Conservation (phyloP, 2,113 vertebrate species). For the Rhea americana region DNA sequence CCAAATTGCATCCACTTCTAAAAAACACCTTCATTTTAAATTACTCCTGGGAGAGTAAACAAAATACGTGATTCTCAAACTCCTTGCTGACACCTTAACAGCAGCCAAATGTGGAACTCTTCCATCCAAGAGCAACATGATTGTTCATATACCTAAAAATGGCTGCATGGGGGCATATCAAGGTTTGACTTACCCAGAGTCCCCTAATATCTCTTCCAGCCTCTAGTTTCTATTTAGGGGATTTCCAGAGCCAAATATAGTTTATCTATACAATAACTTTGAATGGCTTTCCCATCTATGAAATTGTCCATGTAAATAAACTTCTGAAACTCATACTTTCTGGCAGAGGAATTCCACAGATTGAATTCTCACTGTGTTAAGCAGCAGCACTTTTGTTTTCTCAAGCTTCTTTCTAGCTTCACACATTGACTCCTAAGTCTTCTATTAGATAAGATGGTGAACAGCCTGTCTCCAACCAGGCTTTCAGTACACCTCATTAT, state of each 20-base stretch:
- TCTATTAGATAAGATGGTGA: neutral
- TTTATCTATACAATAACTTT: neutral
- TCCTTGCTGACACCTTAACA: neutral
- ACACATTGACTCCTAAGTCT: neutral
- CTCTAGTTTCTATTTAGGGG: neutral
- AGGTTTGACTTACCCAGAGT: neutral
- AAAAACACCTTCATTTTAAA: neutral
- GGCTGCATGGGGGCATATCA: fast-evolving
- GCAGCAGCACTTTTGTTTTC: neutral
- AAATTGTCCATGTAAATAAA: neutral
- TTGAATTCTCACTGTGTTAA: neutral
- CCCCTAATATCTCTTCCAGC: neutral
- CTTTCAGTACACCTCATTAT: neutral
- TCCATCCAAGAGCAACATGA: fast-evolving
- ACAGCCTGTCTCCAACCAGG: neutral
- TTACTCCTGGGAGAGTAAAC: neutral
- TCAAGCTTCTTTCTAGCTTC: neutral
- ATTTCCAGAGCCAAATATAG: neutral
- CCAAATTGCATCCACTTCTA: neutral
- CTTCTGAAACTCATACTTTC: neutral
- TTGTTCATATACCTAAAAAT: neutral
- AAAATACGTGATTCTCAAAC: neutral
- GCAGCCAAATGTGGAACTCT: neutral
- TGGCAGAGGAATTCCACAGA: neutral
- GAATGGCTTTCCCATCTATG: neutral